phyloP scores from a whole-genome alignment of 1,140 invertebrate species.

The Delia radicum region DNA sequence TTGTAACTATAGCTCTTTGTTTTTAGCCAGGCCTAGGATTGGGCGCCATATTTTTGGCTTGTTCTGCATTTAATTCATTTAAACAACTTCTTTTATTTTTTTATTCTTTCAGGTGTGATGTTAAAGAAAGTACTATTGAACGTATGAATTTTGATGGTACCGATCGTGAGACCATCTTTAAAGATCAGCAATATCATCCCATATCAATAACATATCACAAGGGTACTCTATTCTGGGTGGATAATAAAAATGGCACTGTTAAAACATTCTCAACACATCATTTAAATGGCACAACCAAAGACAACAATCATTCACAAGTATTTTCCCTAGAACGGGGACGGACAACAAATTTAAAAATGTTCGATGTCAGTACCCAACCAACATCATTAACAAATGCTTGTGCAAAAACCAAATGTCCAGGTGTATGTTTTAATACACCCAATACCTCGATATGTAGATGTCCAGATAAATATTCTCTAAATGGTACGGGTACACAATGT shows the following conservation, averaged over 20 bases:
- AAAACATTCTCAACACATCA: constrained; percentile 37
- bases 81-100: background rate
- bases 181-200: constrained; percentile 66
- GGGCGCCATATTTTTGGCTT: no score
- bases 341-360: constrained; percentile 41
- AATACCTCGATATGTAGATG: constrained; percentile 50
- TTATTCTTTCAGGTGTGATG: constrained; percentile 61
- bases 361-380: constrained; percentile 29
- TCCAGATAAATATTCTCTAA: constrained; percentile 46
- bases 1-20: no score
- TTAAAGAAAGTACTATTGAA: constrained; percentile 63
- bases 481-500: constrained; percentile 48
- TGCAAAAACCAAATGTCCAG: constrained; percentile 47
- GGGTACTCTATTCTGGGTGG: constrained; percentile 71
- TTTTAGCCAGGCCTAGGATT: no score
- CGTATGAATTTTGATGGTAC: constrained; percentile 72
- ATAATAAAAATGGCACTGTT: constrained; percentile 52
- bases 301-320: background rate
- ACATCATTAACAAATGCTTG: constrained; percentile 37
- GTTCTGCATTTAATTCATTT: background rate
- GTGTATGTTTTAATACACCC: constrained; percentile 49
- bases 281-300: background rate
- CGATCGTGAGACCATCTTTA: constrained; percentile 64
- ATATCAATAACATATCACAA: constrained; percentile 71
- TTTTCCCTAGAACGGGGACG: constrained; percentile 34